Base-by-base conservation (phyloP, 2,797 vertebrate genomes). In the Halcyon leucocephala region DNA sequence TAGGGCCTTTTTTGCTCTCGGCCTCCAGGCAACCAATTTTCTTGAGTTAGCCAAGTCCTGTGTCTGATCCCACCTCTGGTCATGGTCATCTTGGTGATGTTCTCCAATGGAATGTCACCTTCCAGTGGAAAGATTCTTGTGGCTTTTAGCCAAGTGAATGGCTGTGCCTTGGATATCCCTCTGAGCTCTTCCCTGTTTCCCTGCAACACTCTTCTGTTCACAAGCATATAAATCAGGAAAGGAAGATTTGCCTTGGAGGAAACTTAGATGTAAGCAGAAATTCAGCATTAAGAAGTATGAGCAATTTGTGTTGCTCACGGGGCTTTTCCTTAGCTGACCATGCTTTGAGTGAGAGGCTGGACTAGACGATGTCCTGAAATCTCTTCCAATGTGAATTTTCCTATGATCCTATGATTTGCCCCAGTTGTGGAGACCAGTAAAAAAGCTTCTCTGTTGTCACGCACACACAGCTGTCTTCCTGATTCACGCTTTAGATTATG, bases 331-430 rank as follows among this genome's bases (percentile, higher is more conserved):
- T 49, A 44, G 44, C 57, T 79, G 65, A 37, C 35, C 20, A 1
- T 62, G 37, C 46, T 74, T 70, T 60, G 66, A 72, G 55, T 12
- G 49, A 58, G 42, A 82, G 42, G n/a, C 10, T 79, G 51, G 62
- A 70, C 37, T 66, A 26, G 29, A 29, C 71, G 54, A 25, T 65
- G 52, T 78, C 77, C 65, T 90, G 46, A 76, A 93, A 80, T 85
- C 49, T 76, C 41, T 79, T 84, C 84, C 74, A 70, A 0, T 14
- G 24, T 48, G 35, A 77, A 74, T 89, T 85, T 73, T 89, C 14
- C 39, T 70, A 4, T 58, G 61, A 82, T 74, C 31, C 31, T 82
- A 11, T 22, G 20, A 37, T 79, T 91, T 92, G 26, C 42, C 31
- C 52, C 33, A 51, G 17, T 39, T 86, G 70, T 42, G 46, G 62